Evolutionary conservation across 1,140 invertebrate species (phyloP).

Genomic region (Zaprionus camerounensis): DNA sequence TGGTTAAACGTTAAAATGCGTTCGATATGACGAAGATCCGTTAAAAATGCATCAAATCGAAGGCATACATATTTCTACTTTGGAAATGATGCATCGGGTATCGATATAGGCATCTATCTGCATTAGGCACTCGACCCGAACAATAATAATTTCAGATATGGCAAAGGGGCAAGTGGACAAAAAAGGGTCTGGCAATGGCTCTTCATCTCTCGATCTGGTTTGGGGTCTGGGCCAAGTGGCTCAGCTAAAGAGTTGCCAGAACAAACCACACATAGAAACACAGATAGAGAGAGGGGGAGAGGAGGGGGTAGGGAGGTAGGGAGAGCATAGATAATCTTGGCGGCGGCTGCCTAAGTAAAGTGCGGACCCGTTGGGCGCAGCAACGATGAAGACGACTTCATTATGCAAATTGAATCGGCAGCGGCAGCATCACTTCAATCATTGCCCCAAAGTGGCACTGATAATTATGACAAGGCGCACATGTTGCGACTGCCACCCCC

Average conservation of each 20-base stretch:
- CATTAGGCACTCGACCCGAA: conserved; percentile 37
- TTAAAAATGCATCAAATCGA: conserved; percentile 66
- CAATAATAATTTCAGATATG: conserved; percentile 57
- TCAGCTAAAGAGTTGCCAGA: conserved; percentile 13
- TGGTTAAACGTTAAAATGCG: conserved; percentile 2
- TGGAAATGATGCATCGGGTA: conserved; percentile 8
- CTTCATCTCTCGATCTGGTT: background rate
- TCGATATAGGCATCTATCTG: conserved; percentile 1
- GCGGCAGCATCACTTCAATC: conserved; percentile 54
- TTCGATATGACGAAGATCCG: conserved; percentile 35
- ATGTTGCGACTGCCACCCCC: conserved; percentile 9
- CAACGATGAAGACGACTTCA: conserved; percentile 55
- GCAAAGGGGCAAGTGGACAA: background rate
- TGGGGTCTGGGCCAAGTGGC: conserved; percentile 15
- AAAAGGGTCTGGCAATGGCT: conserved; percentile 1
- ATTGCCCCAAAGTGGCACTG: conserved; percentile 54
- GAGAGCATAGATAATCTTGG: conserved; percentile 17
- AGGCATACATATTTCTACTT: conserved; percentile 7
- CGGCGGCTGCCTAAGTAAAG: conserved; percentile 52
- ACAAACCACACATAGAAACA: background rate
- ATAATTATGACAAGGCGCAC: conserved; percentile 68
- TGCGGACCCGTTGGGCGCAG: conserved; percentile 49
- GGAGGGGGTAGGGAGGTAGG: background rate
- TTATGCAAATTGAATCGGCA: conserved; percentile 61
- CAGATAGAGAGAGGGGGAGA: background rate